Evolutionary conservation across 2,797 vertebrate species (phyloP).

Genomic region (Hozukius guyotensis): DNA sequence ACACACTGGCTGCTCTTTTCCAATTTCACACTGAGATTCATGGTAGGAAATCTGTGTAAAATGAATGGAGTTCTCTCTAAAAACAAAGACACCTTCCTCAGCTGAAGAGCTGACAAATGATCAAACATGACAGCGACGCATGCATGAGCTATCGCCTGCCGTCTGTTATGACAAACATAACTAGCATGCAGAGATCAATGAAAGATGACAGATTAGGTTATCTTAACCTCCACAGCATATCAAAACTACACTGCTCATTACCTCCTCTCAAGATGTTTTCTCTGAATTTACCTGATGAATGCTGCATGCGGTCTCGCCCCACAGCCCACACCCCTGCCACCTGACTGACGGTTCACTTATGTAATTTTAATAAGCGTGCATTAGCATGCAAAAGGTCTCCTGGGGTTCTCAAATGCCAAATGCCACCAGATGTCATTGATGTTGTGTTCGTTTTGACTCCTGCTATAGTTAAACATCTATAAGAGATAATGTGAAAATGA

Average conservation of each 20-base stretch:
- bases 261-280: conserved; percentile 50
- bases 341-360: conserved; percentile 48
- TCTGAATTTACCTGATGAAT: conserved; percentile 53
- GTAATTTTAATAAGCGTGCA: conserved; percentile 59
- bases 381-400: conserved; percentile 58
- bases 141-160: conserved; percentile 56
- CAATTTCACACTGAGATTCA: conserved; percentile 30
- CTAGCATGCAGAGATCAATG: conserved; percentile 61
- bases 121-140: conserved; percentile 67
- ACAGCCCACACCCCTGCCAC: conserved; percentile 23
- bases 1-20: conserved; percentile 1
- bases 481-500: conserved; percentile 35
- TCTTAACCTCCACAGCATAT: conserved; percentile 58
- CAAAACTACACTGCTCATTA: conserved; percentile 60
- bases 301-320: conserved; percentile 7
- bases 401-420: conserved; percentile 39
- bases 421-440: conserved; percentile 54
- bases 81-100: conserved; percentile 44
- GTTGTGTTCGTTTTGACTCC: conserved; percentile 43
- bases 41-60: conserved; percentile 19
- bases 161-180: conserved; percentile 64
- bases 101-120: conserved; percentile 51
- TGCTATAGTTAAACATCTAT: conserved; percentile 32
- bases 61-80: conserved; percentile 41
- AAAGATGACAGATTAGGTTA: conserved; percentile 71